A percentile compares a stretch with the other conserved stretches of the same genome.
Conservation (phyloP, 2,888 invertebrate genomes). For the Baccha elongata region DNA sequence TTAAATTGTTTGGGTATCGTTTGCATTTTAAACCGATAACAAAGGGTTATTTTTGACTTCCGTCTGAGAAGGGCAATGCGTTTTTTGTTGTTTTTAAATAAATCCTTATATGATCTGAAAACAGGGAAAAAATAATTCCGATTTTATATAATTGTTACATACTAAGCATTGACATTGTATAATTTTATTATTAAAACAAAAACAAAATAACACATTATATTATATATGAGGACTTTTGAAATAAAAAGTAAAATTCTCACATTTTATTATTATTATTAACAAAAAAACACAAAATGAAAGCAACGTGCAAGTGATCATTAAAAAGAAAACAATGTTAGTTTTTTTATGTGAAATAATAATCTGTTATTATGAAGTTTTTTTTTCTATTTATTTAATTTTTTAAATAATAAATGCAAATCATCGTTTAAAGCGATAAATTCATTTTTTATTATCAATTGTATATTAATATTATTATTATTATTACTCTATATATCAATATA, state of each 20-base stretch:
- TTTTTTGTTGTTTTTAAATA: constrained; percentile 23
- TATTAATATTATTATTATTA: constrained; percentile 49
- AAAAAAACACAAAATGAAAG: constrained; percentile 24
- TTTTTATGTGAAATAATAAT: constrained; percentile 30
- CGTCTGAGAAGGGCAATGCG: constrained; percentile 5
- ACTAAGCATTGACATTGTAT: constrained; percentile 16
- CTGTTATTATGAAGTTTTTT: constrained; percentile 41
- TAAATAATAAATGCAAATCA: constrained; percentile 1
- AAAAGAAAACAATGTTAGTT: constrained; percentile 49
- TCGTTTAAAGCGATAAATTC: constrained; percentile 17
- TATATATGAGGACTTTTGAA: not conserved
- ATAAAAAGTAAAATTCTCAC: not conserved
- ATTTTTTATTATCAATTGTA: constrained; percentile 54
- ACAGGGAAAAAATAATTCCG: constrained; percentile 20
- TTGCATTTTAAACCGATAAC: constrained; percentile 56
- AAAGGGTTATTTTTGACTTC: constrained; percentile 22
- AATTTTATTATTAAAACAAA: constrained; percentile 15
- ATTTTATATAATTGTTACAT: constrained; percentile 34
- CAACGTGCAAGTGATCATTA: constrained; percentile 59
- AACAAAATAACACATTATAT: not conserved
- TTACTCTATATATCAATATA: constrained; percentile 52
- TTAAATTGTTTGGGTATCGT: constrained; percentile 29
- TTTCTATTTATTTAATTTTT: constrained; percentile 46
- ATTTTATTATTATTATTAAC: constrained; percentile 2
- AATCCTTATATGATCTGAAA: constrained; percentile 19